Evolutionary conservation across 1,140 invertebrate genomes (phyloP).

Genomic region (Megalonaias nervosa): DNA sequence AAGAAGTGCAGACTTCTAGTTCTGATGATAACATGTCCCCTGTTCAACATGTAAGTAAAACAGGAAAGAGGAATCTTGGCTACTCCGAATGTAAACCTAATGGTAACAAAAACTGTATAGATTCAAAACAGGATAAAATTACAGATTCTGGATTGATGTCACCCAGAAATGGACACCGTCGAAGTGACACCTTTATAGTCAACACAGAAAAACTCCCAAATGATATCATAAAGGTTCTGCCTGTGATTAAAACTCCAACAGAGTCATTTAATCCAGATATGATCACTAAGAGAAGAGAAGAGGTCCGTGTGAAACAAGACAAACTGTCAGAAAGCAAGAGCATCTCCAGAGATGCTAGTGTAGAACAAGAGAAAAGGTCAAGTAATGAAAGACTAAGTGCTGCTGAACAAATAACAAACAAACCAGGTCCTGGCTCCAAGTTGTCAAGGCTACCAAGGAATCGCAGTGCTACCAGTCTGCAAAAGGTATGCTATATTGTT

Average conservation of each 20-base stretch:
- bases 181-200: constrained; percentile 41
- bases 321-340: no score
- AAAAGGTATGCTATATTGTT: no score
- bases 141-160: constrained; percentile 3
- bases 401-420: no score
- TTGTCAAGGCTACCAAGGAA: no score
- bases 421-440: no score
- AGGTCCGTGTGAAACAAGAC: no score
- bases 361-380: no score
- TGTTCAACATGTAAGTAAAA: background rate
- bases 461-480: no score
- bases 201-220: constrained; percentile 20
- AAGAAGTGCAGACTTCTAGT: constrained; percentile 16
- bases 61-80: background rate
- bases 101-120: background rate
- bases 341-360: no score
- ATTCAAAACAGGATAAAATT: background rate
- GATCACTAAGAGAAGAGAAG: no score
- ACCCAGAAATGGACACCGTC: constrained; percentile 17
- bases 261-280: constrained; percentile 9
- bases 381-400: no score
- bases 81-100: background rate
- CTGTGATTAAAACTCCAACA: constrained; percentile 24
- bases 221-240: constrained; percentile 16
- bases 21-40: background rate